These are phyloP conservation scores for Callorhinus ursinus DNA, from an alignment of 2,113 vertebrate genomes.

Conservation along the genomic window DNA sequence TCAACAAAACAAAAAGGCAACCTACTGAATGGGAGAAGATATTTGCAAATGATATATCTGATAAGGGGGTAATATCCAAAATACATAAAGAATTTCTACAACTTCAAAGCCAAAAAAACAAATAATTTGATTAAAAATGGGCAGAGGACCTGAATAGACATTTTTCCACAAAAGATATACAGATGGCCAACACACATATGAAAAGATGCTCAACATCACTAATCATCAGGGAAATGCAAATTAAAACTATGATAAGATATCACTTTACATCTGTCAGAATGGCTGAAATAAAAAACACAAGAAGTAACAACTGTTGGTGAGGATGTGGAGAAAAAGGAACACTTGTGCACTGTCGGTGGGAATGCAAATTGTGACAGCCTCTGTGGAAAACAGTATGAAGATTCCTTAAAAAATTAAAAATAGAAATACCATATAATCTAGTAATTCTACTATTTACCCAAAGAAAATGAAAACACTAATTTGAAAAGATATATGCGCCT, in stretches of 20 bases:
- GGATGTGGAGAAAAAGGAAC: not conserved
- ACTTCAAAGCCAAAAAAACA: not conserved
- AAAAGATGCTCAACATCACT: not conserved
- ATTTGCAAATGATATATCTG: not conserved
- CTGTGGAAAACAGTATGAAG: not conserved
- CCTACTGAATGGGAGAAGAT: not conserved
- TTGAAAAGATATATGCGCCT: not conserved
- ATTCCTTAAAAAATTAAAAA: not conserved
- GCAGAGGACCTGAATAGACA: not conserved
- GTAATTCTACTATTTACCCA: not conserved
- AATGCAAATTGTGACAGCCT: not conserved
- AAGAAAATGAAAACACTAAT: not conserved
- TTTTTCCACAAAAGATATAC: not conserved
- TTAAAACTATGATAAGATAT: not conserved
- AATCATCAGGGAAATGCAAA: not conserved
- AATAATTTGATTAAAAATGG: not conserved
- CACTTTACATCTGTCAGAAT: not conserved
- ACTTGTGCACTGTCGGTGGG: not conserved
- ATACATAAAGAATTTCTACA: not conserved
- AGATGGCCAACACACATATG: not conserved
- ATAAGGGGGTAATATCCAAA: not conserved
- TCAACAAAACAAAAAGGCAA: not conserved
- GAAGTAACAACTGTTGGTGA: not conserved
- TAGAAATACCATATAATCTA: not conserved
- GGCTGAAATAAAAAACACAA: not conserved